These are phyloP conservation scores for Parazoanthus darwini DNA, from an alignment of 92 coral and sea anemone genomes.

Conservation along the genomic window DNA sequence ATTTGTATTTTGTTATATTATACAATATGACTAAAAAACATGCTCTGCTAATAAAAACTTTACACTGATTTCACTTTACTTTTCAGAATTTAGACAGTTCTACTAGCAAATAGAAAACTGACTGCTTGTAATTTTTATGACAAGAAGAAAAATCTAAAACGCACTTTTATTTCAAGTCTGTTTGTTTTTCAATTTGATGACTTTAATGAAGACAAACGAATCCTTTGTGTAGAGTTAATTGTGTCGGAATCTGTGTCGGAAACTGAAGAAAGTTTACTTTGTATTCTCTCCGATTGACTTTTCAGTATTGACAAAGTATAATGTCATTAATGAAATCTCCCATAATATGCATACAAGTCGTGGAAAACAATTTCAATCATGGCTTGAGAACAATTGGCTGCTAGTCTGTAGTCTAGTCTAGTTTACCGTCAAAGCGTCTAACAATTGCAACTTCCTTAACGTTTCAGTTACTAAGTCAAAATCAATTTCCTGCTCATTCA, in stretches of 20 bases:
- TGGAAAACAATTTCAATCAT: not conserved
- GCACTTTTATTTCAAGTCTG: not conserved
- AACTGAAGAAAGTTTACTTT: not conserved
- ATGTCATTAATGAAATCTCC: conserved; percentile 23
- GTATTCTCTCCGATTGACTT: not conserved
- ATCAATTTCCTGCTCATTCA: conserved; percentile 9
- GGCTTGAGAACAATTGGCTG: not conserved
- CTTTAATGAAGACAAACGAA: not conserved
- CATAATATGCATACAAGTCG: not conserved
- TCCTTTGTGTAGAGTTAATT: not conserved
- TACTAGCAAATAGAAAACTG: not conserved
- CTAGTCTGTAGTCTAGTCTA: not conserved
- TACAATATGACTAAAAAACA: too few species aligned
- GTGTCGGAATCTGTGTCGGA: not conserved
- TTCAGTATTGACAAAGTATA: conserved; percentile 6
- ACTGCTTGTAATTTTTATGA: not conserved
- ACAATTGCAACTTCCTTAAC: conserved; percentile 24
- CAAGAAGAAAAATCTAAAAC: not conserved
- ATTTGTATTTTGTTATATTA: too few species aligned
- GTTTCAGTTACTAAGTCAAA: conserved; percentile 19
- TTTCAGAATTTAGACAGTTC: not conserved
- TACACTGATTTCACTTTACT: too few species aligned
- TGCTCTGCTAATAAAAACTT: too few species aligned
- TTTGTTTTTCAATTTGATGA: conserved; percentile 3
- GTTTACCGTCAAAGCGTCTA: conserved; percentile 5